These are phyloP conservation scores for Ageneiosus marmoratus DNA, from an alignment of 2,113 vertebrate genomes.

Conservation along the genomic window DNA sequence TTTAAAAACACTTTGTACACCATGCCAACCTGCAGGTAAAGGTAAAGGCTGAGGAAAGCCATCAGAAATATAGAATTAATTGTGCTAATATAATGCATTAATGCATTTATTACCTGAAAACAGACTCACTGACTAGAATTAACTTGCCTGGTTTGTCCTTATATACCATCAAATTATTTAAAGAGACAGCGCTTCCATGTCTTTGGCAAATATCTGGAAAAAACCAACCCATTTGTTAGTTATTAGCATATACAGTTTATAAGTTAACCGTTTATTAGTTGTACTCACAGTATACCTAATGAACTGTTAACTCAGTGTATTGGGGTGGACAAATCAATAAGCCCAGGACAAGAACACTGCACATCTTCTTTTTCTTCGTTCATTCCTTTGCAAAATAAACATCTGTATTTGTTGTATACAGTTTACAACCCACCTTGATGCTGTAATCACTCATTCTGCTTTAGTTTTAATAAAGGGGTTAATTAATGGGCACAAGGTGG, in stretches of 20 bases:
- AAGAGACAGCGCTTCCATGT: constrained; percentile 68
- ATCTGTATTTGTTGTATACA: neutral
- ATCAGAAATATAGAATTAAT: constrained; percentile 78
- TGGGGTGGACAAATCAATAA: constrained; percentile 5
- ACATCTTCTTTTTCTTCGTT: no score
- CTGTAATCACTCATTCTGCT: neutral
- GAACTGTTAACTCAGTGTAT: constrained; percentile 1
- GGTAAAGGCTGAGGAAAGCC: constrained; percentile 62
- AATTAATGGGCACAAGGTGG: neutral
- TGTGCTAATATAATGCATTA: constrained; percentile 85
- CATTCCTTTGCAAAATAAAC: no score
- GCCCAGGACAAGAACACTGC: neutral
- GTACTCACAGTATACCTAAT: neutral
- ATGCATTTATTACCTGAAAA: constrained; percentile 84
- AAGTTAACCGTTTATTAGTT: constrained; percentile 7
- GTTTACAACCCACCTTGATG: neutral
- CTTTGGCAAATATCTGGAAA: constrained; percentile 76
- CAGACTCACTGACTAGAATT: constrained; percentile 79
- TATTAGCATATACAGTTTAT: neutral
- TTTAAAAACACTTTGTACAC: constrained; percentile 67
- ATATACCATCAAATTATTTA: constrained; percentile 55
- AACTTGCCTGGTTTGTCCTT: constrained; percentile 76
- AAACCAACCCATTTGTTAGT: constrained; percentile 47
- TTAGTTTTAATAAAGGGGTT: no score
- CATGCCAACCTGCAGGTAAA: constrained; percentile 64